These are phyloP conservation scores for Musca domestica DNA, from an alignment of 1,140 invertebrate genomes.

Conservation along the genomic window DNA sequence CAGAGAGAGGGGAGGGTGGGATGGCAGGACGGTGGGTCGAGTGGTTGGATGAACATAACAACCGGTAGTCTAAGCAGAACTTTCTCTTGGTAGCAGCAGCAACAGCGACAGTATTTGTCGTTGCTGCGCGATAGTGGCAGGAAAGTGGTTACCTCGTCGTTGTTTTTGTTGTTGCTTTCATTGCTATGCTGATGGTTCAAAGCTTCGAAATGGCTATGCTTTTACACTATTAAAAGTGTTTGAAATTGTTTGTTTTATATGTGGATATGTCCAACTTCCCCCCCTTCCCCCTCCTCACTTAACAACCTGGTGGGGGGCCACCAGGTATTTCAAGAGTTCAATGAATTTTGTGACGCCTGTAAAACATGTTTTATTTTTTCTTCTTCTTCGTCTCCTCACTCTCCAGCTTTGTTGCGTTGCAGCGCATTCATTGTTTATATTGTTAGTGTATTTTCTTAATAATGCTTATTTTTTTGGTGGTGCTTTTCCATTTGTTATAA, in stretches of 20 bases:
- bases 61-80: not conserved
- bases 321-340: constrained; percentile 7
- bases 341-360: constrained; percentile 4
- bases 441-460: not conserved
- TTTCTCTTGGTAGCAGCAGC: constrained; percentile 12
- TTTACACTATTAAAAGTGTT: not conserved
- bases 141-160: too few relatives aligned
- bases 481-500: constrained; percentile 15
- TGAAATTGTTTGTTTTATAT: not conserved
- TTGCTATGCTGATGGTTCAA: too few relatives aligned
- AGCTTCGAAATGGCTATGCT: too few relatives aligned
- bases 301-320: too few relatives aligned
- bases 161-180: too few relatives aligned
- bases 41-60: too few relatives aligned
- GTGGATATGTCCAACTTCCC: too few relatives aligned
- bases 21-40: too few relatives aligned
- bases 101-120: not conserved
- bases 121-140: too few relatives aligned
- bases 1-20: too few relatives aligned
- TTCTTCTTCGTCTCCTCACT: not conserved
- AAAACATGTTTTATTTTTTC: constrained; percentile 4
- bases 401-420: too few relatives aligned
- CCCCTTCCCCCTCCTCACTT: too few relatives aligned
- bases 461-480: not conserved
- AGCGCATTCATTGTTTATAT: not conserved